These are phyloP conservation scores for Megalonaias nervosa DNA, from an alignment of 1,140 invertebrate species.

Conservation along the genomic window DNA sequence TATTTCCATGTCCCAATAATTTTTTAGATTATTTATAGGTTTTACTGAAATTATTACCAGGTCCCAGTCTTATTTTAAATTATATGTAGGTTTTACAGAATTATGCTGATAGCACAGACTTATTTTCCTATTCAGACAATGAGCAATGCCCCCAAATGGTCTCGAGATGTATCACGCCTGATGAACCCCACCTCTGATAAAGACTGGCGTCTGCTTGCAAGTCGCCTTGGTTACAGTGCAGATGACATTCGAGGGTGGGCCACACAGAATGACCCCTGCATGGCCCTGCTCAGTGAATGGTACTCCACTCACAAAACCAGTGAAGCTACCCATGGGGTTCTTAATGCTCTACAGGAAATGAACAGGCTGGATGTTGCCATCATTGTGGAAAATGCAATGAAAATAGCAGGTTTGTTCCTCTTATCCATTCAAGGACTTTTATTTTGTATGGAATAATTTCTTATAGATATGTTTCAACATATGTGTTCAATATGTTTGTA, in stretches of 20 bases:
- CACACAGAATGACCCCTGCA: slow-evolving; percentile 61
- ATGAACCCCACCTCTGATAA: slow-evolving; percentile 54
- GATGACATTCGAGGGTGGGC: slow-evolving; percentile 64
- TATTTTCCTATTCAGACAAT: slow-evolving; percentile 50
- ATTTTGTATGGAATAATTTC: too few species aligned
- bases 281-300: slow-evolving; percentile 66
- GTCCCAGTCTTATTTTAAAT: too few species aligned
- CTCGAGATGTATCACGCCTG: slow-evolving; percentile 57
- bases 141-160: slow-evolving; percentile 62
- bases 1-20: too few species aligned
- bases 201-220: slow-evolving; percentile 63
- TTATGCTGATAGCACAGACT: neutral
- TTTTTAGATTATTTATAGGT: too few species aligned
- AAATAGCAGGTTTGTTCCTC: slow-evolving; percentile 49
- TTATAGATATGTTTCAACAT: too few species aligned
- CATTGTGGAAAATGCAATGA: slow-evolving; percentile 65
- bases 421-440: neutral
- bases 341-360: slow-evolving; percentile 55
- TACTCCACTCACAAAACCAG: slow-evolving; percentile 64
- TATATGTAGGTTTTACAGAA: too few species aligned
- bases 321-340: slow-evolving; percentile 58
- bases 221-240: slow-evolving; percentile 59
- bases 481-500: too few species aligned
- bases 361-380: slow-evolving; percentile 55
- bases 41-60: too few species aligned